phyloP scores from a whole-genome alignment of 2,113 vertebrate species.

The Setophaga coronata region DNA sequence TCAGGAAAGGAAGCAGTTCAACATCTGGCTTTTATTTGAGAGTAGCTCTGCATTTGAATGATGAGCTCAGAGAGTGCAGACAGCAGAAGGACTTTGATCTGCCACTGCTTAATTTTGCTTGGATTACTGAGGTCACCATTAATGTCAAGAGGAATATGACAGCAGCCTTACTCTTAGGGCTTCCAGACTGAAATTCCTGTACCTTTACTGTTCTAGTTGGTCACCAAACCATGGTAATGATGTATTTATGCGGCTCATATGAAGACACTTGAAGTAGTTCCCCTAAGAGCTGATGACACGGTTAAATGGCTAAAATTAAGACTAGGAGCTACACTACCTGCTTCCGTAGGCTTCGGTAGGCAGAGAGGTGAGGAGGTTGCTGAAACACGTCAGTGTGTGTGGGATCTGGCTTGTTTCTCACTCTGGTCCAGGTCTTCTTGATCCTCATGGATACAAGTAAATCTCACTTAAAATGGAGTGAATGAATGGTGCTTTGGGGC shows the following conservation, averaged over 20 bases:
- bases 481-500: not conserved
- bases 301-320: not conserved
- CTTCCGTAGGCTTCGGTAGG: not conserved
- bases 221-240: not conserved
- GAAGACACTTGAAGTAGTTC: not conserved
- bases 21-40: conserved; percentile 74
- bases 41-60: conserved; percentile 45
- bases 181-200: conserved; percentile 9
- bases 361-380: not conserved
- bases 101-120: not conserved
- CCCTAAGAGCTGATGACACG: not conserved
- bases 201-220: not conserved
- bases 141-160: not conserved
- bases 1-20: conserved; percentile 32
- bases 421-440: not conserved
- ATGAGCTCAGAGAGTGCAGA: conserved; percentile 55
- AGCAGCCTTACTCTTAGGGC: not conserved
- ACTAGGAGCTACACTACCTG: not conserved
- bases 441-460: not conserved
- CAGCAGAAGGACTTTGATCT: conserved; percentile 47
- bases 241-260: not conserved
- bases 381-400: not conserved
- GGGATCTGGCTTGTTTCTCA: not conserved
- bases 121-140: not conserved
- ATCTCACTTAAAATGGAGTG: not conserved